These are phyloP conservation scores for Phytoseiulus persimilis DNA, from an alignment of 2,888 invertebrate species.

Conservation along the genomic window DNA sequence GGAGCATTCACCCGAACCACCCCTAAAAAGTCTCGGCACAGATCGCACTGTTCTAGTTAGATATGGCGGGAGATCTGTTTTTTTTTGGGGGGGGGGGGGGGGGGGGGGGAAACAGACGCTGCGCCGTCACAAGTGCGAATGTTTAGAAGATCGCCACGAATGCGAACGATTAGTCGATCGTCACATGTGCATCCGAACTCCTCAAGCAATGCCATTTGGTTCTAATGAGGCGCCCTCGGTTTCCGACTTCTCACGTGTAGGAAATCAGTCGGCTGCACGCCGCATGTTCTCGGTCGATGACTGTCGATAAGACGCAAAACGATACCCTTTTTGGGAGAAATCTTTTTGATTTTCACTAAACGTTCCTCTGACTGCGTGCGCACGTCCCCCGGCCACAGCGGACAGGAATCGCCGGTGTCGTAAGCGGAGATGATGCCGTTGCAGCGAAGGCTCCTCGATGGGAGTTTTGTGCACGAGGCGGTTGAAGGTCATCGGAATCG, in stretches of 20 bases:
- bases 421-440: not conserved
- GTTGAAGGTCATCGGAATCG: not conserved
- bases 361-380: not conserved
- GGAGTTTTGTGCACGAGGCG: not conserved
- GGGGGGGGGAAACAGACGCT: not conserved
- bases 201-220: not conserved
- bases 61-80: not conserved
- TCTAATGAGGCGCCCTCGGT: not conserved
- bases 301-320: not conserved
- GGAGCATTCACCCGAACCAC: not conserved
- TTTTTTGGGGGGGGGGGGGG: no score
- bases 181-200: no score
- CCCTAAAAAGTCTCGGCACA: not conserved
- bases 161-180: not conserved
- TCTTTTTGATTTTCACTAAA: not conserved
- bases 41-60: not conserved
- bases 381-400: not conserved
- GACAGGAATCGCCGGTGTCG: not conserved
- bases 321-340: not conserved
- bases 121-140: not conserved
- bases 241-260: no score
- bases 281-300: no score
- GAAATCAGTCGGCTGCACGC: no score
- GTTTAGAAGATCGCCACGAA: not conserved
- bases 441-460: not conserved